Conservation (phyloP, 2,113 vertebrate species). For the Mungos mungo region DNA sequence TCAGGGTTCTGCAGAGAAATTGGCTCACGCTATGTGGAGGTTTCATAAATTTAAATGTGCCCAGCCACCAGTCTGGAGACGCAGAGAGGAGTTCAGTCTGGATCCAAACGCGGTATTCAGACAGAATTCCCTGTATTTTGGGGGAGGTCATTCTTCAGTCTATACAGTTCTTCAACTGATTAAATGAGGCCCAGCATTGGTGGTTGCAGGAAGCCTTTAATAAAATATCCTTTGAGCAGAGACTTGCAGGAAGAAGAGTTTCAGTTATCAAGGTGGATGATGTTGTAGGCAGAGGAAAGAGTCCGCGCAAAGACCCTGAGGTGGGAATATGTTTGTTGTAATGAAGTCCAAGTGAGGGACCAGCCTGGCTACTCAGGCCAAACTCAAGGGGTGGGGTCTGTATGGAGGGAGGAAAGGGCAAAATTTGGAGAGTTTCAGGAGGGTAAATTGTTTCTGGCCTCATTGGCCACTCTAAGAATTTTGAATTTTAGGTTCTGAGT, state of each 20-base stretch:
- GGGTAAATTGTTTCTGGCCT: background rate
- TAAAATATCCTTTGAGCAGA: background rate
- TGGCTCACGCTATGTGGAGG: background rate
- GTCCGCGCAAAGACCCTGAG: background rate
- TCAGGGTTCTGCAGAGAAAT: background rate
- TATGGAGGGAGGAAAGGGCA: too few relatives aligned
- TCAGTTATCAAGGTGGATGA: background rate
- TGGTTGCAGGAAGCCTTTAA: background rate
- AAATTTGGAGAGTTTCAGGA: background rate
- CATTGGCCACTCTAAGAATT: background rate
- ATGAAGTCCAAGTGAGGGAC: background rate
- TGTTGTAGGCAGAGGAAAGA: background rate
- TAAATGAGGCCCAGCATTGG: background rate
- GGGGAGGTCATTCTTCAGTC: background rate
- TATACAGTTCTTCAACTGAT: background rate
- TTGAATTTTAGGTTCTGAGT: background rate
- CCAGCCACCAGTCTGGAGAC: accelerated
- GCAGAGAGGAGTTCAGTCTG: background rate
- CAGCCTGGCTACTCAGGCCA: background rate
- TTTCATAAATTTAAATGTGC: background rate
- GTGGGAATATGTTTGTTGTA: background rate
- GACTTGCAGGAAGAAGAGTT: background rate
- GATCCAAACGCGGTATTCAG: background rate
- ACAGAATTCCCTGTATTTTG: background rate
- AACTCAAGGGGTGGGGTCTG: background rate